Percentiles rank a stretch among this genome's conserved stretches.
Conservation (phyloP, 1,140 invertebrate species). For the Ptiloglossa arizonensis region DNA sequence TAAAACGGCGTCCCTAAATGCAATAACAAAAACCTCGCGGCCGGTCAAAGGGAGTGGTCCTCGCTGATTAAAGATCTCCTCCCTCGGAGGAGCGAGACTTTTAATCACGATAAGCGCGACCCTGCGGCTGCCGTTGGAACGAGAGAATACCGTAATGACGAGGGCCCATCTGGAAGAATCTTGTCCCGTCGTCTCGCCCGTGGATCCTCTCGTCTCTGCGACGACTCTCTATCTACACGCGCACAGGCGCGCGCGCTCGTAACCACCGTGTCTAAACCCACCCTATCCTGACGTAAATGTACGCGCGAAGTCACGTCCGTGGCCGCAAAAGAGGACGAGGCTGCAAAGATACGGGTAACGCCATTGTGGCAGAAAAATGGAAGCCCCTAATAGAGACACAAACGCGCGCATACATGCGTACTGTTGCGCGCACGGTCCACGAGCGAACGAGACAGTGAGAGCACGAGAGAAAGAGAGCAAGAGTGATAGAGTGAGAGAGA, state of each 20-base stretch:
- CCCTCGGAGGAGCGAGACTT: conserved; percentile 30
- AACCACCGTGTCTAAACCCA: too few relatives aligned
- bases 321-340: conserved; percentile 18
- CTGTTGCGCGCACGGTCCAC: conserved; percentile 42
- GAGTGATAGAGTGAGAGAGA: conserved; percentile 6
- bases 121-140: background rate
- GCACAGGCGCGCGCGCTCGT: too few relatives aligned
- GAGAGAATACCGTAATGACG: conserved; percentile 28
- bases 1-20: conserved; percentile 7
- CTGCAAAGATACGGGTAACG: conserved; percentile 48
- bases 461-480: background rate
- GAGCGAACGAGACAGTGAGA: background rate
- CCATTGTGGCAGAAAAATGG: conserved; percentile 55
- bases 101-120: conserved; percentile 46
- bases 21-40: conserved; percentile 13
- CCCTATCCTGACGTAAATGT: background rate
- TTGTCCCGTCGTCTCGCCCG: background rate
- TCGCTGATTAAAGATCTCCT: conserved; percentile 46
- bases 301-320: conserved; percentile 33
- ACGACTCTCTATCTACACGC: too few relatives aligned
- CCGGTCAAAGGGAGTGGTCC: conserved; percentile 1
- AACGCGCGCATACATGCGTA: background rate
- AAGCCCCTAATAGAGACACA: conserved; percentile 42
- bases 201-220: background rate
- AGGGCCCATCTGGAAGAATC: background rate